Conservation (phyloP, 2,888 invertebrate species). For the Lypha dubia region DNA sequence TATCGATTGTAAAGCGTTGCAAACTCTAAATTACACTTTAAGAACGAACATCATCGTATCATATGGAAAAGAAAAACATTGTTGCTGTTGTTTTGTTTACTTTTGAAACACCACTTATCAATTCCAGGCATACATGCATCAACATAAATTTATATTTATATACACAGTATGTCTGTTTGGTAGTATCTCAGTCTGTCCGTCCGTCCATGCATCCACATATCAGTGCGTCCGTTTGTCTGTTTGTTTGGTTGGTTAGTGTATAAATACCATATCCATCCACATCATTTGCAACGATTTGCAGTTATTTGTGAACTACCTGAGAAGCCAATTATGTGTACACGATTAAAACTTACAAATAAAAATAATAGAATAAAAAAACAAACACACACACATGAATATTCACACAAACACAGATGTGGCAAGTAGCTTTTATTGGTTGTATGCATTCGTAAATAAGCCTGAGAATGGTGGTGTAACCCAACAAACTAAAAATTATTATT, state of each 20-base stretch:
- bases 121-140: constrained; percentile 76
- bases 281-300: constrained; percentile 79
- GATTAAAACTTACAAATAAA: constrained; percentile 56
- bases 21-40: constrained; percentile 62
- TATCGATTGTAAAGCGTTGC: no score
- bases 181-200: constrained; percentile 30
- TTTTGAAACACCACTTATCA: constrained; percentile 75
- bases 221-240: constrained; percentile 16
- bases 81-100: constrained; percentile 59
- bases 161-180: constrained; percentile 23
- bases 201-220: constrained; percentile 9
- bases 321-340: constrained; percentile 78
- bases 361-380: constrained; percentile 16
- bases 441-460: constrained; percentile 11
- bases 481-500: constrained; percentile 56
- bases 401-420: constrained; percentile 11
- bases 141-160: constrained; percentile 60
- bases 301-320: constrained; percentile 83
- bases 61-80: constrained; percentile 25
- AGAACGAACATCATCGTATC: constrained; percentile 32
- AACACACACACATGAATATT: constrained; percentile 5
- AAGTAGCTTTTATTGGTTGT: constrained; percentile 39
- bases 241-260: constrained; percentile 25
- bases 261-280: constrained; percentile 70
- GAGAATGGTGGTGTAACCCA: constrained; percentile 48